These are phyloP conservation scores for Papilio dardanus DNA, from an alignment of 1,140 invertebrate genomes.

Conservation along the genomic window DNA sequence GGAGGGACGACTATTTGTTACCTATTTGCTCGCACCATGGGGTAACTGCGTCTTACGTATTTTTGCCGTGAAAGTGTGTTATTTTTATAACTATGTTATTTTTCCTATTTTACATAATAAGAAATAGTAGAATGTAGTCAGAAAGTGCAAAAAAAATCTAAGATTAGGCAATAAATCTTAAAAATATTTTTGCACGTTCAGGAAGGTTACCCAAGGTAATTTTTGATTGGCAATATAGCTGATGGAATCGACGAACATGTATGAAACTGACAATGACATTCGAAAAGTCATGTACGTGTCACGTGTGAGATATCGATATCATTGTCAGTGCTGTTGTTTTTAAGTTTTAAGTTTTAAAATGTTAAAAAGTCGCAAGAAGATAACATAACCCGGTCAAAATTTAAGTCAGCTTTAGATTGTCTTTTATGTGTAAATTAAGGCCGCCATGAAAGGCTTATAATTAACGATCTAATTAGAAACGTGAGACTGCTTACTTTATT, in stretches of 20 bases:
- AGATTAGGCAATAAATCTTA: too few relatives aligned
- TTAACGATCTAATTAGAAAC: slow-evolving; percentile 79
- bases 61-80: neutral
- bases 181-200: too few relatives aligned
- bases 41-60: slow-evolving; percentile 27
- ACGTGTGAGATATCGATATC: too few relatives aligned
- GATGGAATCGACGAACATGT: too few relatives aligned
- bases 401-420: slow-evolving; percentile 59
- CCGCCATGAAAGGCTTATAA: slow-evolving; percentile 78
- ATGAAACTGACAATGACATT: too few relatives aligned
- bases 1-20: slow-evolving; percentile 77
- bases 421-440: slow-evolving; percentile 78
- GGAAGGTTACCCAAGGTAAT: too few relatives aligned
- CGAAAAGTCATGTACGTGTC: too few relatives aligned
- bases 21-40: slow-evolving; percentile 66
- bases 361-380: slow-evolving; percentile 42
- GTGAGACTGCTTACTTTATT: slow-evolving; percentile 76
- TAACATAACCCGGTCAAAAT: slow-evolving; percentile 74
- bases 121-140: neutral
- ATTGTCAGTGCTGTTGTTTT: too few relatives aligned
- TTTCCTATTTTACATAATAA: neutral
- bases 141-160: neutral
- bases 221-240: too few relatives aligned
- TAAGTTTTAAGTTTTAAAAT: too few relatives aligned
- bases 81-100: neutral